Percentiles rank a stretch among this genome's conserved stretches.
Evolutionary conservation across 2,888 invertebrate species (phyloP).

Genomic region (Tipula unca): DNA sequence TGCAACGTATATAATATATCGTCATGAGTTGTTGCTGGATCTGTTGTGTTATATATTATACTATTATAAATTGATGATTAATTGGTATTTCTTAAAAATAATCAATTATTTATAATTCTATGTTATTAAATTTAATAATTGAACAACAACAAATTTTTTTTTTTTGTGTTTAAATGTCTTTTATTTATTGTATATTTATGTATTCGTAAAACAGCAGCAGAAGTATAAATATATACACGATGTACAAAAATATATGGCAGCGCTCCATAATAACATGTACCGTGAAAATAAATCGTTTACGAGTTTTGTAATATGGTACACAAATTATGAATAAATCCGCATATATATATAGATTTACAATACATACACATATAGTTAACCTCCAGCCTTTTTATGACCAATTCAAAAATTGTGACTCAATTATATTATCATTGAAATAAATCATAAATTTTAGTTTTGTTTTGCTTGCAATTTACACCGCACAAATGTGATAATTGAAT

Average conservation of each 20-base stretch:
- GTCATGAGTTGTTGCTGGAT: not conserved
- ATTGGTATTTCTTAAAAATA: not conserved
- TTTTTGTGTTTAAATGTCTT: not conserved
- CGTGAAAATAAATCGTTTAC: not conserved
- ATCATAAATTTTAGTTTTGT: not conserved
- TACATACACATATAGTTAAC: not conserved
- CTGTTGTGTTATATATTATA: not conserved
- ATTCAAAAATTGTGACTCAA: not conserved
- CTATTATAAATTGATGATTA: not conserved
- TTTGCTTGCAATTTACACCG: not conserved
- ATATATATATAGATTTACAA: too few species aligned
- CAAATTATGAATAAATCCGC: too few species aligned
- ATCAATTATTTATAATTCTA: not conserved
- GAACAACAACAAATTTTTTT: not conserved
- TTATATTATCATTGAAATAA: not conserved
- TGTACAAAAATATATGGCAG: not conserved
- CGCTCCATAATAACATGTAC: not conserved
- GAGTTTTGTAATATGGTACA: not conserved
- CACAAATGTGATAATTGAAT: not conserved
- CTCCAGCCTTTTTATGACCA: not conserved
- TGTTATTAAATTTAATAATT: constrained; percentile 14
- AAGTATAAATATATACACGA: not conserved
- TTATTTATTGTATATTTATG: not conserved
- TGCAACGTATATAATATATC: not conserved
- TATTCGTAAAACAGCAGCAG: not conserved